Conservation (phyloP, 2,888 invertebrate species). For the Apomyelois bistriatella region DNA sequence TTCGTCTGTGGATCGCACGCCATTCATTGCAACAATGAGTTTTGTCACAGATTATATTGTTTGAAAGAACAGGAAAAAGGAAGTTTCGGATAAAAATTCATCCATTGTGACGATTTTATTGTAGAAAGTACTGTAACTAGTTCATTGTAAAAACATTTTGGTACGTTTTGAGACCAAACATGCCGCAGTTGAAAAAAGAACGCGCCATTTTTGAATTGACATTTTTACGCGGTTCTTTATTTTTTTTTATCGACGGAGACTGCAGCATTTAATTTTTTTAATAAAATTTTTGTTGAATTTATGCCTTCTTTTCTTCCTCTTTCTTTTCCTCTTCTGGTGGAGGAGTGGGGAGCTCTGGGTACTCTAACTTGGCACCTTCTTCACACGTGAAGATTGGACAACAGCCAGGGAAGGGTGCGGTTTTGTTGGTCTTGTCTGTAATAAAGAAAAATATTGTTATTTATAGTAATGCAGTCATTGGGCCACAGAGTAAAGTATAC, state of each 20-base stretch:
- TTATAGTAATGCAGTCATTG: no score
- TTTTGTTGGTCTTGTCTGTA: slow-evolving; percentile 92
- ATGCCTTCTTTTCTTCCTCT: slow-evolving; percentile 58
- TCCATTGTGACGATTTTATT: slow-evolving; percentile 16
- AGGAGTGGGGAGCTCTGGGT: slow-evolving; percentile 86
- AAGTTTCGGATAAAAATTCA: slow-evolving; percentile 42
- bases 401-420: slow-evolving; percentile 91
- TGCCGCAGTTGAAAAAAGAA: slow-evolving; percentile 22
- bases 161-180: slow-evolving; percentile 48
- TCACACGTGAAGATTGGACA: slow-evolving; percentile 93
- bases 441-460: slow-evolving; percentile 28
- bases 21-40: slow-evolving; percentile 15
- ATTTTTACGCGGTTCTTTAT: slow-evolving; percentile 10
- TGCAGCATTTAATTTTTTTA: slow-evolving; percentile 17
- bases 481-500: no score
- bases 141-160: slow-evolving; percentile 30
- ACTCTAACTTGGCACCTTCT: slow-evolving; percentile 90
- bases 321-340: slow-evolving; percentile 59
- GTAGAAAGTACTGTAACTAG: slow-evolving; percentile 19
- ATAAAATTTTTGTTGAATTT: slow-evolving; percentile 34
- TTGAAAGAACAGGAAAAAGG: slow-evolving; percentile 58
- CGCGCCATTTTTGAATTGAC: slow-evolving; percentile 16
- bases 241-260: slow-evolving; percentile 12
- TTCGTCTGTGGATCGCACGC: slow-evolving; percentile 12
- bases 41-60: slow-evolving; percentile 25